These are phyloP conservation scores for Campylorhamphus procurvoides DNA, from an alignment of 2,113 vertebrate genomes.

Conservation along the genomic window DNA sequence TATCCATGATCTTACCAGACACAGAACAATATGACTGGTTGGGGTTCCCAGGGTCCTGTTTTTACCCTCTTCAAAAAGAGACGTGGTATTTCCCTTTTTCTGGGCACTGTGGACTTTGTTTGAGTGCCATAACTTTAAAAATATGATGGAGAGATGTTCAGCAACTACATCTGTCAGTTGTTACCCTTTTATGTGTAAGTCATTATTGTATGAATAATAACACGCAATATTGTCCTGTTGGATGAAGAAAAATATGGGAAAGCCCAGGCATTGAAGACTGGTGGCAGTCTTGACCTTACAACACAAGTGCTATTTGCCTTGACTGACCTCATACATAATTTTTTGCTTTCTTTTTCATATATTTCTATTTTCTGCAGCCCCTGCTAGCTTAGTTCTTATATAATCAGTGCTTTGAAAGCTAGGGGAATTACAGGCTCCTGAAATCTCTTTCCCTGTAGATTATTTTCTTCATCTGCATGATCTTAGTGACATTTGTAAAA, in stretches of 20 bases:
- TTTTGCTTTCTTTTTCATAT: not conserved
- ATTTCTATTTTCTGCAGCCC: not conserved
- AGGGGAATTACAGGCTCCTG: constrained; percentile 11
- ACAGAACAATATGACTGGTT: not conserved
- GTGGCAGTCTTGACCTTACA: not conserved
- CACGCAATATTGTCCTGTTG: not conserved
- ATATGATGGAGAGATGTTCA: not conserved
- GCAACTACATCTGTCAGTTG: not conserved
- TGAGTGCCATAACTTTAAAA: not conserved
- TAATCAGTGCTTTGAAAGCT: constrained; percentile 14
- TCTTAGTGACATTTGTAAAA: constrained; percentile 41
- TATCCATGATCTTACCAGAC: not conserved
- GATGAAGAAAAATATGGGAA: not conserved
- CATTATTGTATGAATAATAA: not conserved
- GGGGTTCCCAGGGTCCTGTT: not conserved
- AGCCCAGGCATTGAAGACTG: not conserved
- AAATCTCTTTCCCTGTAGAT: constrained; percentile 25
- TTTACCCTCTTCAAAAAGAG: not conserved
- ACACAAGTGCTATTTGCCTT: not conserved
- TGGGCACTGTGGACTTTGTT: not conserved
- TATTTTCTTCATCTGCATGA: constrained; percentile 49
- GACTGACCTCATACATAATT: not conserved
- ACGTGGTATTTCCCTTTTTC: not conserved
- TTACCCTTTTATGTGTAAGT: not conserved
- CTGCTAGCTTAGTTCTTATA: constrained; percentile 2